Base-by-base conservation (phyloP, 35 echinoderm and acorn worm species). In the Lytechinus variegatus region DNA sequence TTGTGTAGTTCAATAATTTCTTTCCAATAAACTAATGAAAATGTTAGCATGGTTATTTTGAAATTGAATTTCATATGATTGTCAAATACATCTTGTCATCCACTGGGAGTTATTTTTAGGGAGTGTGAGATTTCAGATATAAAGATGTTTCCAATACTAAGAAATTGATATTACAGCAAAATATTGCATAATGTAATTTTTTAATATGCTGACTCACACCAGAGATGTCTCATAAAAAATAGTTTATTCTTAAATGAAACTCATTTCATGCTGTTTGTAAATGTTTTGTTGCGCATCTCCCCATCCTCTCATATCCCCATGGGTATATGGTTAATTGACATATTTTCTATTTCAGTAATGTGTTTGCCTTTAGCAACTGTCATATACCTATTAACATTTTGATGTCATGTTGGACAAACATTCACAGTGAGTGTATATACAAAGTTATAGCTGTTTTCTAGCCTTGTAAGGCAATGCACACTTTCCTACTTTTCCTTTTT, bases 291-390 rank as follows among this genome's bases (percentile, higher is more conserved):
- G 16, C 19, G 6, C 66, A 79, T 79, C n/a, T 8, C 66, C n/a
- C 66, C n/a, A 24, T 79, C 66, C 66, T 24, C 66, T 79, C 3
- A 79, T 79, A 79, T 79, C 66, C 66, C 66, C 21, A 79, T n/a
- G 66, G 66, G 66, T 16, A 24, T 19, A 79, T 79, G 19, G 16
- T n/a, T 79, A 79, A 79, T 79, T 79, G 66, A 79, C 66, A 79
- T 79, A 79, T 24, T 79, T n/a, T 79, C 66, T 79, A n/a, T 79
- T 79, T 79, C 66, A 79, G 66, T 79, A 79, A 79, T 79, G 66
- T 79, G 19, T 79, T 79, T 79, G 66, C 66, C 66, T 16, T 79
- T 79, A 79, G 66, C 66, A 79, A 16, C 8, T 79, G 66, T 79
- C 66, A 79, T 79, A n/a, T 79, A 79, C 66, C 66, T 79, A 79